Conservation (phyloP, 2,797 vertebrate species). For the Sarcoramphus papa region DNA sequence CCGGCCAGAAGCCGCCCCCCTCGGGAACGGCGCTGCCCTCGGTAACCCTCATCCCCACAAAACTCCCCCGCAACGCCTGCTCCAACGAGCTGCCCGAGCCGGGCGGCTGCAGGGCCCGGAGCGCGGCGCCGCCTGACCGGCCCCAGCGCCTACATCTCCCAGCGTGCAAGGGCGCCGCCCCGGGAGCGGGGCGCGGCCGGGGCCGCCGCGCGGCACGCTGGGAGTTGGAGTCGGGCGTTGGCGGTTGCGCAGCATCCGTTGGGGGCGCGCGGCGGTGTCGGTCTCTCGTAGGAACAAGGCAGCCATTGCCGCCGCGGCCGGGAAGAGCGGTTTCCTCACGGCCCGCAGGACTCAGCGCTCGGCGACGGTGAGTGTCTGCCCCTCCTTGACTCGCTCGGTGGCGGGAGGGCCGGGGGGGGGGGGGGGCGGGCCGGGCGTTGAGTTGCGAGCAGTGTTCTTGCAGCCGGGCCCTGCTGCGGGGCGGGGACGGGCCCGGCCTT, state of each 20-base stretch:
- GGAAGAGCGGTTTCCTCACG: background rate
- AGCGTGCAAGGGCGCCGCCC: too few species aligned
- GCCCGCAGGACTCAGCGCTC: background rate
- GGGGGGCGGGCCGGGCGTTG: background rate
- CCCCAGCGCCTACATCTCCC: background rate
- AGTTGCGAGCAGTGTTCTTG: background rate
- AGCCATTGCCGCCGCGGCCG: slow-evolving; percentile 27
- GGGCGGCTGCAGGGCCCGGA: background rate
- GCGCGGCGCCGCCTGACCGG: background rate
- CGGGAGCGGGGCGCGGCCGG: background rate
- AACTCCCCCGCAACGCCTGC: too few species aligned
- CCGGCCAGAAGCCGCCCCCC: too few species aligned
- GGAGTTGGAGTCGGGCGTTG: slow-evolving; percentile 13
- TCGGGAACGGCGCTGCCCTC: too few species aligned
- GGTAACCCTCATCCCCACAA: background rate
- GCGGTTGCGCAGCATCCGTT: background rate
- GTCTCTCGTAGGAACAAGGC: background rate
- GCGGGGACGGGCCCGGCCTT: background rate
- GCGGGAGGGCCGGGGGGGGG: background rate
- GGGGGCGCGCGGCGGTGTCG: background rate
- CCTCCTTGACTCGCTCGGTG: background rate
- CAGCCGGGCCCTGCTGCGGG: background rate
- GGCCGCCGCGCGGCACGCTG: background rate
- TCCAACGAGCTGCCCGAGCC: too few species aligned
- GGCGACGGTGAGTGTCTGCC: background rate